Conservation (phyloP, 2,888 invertebrate species). For the Hypomecis punctinalis region DNA sequence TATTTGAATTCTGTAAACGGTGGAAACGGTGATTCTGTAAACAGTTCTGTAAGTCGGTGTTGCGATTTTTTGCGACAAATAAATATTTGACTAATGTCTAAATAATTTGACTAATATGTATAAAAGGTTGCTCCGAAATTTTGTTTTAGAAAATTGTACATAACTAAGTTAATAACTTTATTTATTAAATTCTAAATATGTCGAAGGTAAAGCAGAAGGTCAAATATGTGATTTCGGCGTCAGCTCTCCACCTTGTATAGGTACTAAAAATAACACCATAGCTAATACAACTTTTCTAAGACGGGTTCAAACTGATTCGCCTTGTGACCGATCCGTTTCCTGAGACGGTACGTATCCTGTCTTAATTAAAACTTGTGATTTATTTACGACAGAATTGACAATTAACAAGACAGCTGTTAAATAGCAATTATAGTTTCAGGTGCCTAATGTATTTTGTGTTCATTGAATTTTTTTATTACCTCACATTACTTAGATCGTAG, state of each 20-base stretch:
- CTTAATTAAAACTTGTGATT: conserved; percentile 8
- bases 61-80: too few relatives aligned
- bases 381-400: conserved; percentile 6
- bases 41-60: too few relatives aligned
- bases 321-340: conserved; percentile 22
- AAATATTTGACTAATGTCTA: too few relatives aligned
- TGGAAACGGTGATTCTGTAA: too few relatives aligned
- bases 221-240: too few relatives aligned
- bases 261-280: conserved; percentile 8
- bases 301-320: conserved; percentile 15
- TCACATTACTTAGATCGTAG: conserved; percentile 1
- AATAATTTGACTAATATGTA: too few relatives aligned
- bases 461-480: conserved; percentile 11
- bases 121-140: too few relatives aligned
- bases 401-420: background rate
- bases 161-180: too few relatives aligned
- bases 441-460: conserved; percentile 3
- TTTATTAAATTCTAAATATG: too few relatives aligned
- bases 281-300: conserved; percentile 10
- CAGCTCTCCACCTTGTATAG: conserved; percentile 2
- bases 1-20: too few relatives aligned
- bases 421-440: background rate
- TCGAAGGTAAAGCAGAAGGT: too few relatives aligned
- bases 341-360: conserved; percentile 26
- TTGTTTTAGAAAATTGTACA: too few relatives aligned